Conservation (phyloP, 2,888 invertebrate species). For the Choreutis nemorana region DNA sequence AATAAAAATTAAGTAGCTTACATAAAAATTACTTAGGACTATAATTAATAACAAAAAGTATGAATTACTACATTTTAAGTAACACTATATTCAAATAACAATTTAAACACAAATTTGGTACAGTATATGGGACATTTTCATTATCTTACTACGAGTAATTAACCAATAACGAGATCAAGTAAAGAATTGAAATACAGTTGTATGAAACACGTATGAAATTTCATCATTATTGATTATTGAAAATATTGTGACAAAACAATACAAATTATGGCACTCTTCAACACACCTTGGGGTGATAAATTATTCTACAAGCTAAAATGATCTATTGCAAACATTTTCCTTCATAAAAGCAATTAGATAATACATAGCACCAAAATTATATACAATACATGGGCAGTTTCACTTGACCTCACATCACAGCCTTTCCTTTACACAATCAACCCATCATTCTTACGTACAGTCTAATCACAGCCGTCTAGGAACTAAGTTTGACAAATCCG, state of each 20-base stretch:
- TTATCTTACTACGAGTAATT: too few species aligned
- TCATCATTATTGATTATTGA: neutral
- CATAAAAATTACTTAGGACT: neutral
- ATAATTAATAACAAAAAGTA: slow-evolving; percentile 15
- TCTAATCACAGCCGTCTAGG: slow-evolving; percentile 39
- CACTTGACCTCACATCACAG: neutral
- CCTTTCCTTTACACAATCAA: neutral
- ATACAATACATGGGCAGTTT: too few species aligned
- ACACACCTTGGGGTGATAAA: too few species aligned
- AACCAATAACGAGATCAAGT: slow-evolving; percentile 14
- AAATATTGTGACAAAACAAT: neutral
- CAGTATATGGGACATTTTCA: slow-evolving; percentile 8
- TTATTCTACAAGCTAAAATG: too few species aligned
- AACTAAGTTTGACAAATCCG: slow-evolving; percentile 52
- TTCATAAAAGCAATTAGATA: neutral
- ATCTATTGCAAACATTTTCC: too few species aligned
- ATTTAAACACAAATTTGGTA: slow-evolving; percentile 13
- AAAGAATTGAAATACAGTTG: too few species aligned
- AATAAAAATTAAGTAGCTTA: neutral
- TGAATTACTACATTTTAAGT: slow-evolving; percentile 8
- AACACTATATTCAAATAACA: slow-evolving; percentile 2
- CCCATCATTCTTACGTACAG: neutral
- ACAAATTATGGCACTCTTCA: too few species aligned
- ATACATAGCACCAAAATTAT: neutral
- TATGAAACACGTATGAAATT: too few species aligned